Conservation (phyloP, 2,888 invertebrate genomes). For the Apamea anceps region DNA sequence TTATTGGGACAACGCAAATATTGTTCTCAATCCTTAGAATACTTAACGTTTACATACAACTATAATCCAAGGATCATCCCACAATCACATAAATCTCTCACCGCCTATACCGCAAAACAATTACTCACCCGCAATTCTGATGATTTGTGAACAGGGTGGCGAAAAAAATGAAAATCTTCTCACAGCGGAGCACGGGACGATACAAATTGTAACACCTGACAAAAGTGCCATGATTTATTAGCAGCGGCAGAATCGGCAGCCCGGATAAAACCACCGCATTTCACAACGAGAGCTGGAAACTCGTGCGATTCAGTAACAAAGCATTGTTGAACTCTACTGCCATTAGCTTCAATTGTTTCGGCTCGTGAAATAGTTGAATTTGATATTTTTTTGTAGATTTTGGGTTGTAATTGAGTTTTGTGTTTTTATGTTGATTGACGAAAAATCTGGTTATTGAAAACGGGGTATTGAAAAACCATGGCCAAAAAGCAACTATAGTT, state of each 20-base stretch:
- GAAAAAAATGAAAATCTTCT: constrained; percentile 72
- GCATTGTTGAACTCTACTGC: constrained; percentile 72
- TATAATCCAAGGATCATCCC: constrained; percentile 18
- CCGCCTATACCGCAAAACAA: constrained; percentile 61
- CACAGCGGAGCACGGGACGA: constrained; percentile 67
- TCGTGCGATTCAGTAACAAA: constrained; percentile 71
- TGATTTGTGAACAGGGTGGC: constrained; percentile 68
- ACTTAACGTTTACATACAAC: no score
- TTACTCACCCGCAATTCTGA: constrained; percentile 65
- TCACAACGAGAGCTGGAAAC: constrained; percentile 72
- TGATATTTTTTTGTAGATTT: constrained; percentile 37
- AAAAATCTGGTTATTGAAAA: background rate
- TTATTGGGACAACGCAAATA: background rate
- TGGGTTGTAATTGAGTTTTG: background rate
- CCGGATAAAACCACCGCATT: constrained; percentile 76
- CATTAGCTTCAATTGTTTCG: constrained; percentile 73
- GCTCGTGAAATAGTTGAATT: constrained; percentile 41
- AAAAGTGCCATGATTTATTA: constrained; percentile 81
- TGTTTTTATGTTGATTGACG: background rate
- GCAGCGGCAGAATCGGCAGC: constrained; percentile 72
- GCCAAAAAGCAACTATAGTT: background rate
- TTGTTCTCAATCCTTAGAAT: background rate
- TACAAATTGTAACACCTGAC: constrained; percentile 83
- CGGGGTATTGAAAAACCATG: background rate
- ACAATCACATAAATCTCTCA: constrained; percentile 57